phyloP scores from a whole-genome alignment of 2,797 vertebrate genomes.

The Tadarida brasiliensis region DNA sequence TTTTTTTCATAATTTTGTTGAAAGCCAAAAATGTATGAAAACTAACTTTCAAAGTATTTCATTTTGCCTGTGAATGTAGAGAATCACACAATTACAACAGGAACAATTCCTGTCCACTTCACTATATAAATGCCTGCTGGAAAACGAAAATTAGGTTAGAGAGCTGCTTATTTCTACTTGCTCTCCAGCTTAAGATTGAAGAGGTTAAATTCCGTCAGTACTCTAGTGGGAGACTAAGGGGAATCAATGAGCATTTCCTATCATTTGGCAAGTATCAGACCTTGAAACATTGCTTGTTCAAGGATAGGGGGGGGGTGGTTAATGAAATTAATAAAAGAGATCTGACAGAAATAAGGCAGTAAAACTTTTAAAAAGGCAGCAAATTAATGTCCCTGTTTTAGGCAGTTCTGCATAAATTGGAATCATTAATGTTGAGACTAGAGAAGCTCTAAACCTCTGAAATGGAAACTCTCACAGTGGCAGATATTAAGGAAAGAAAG shows the following conservation, averaged over 20 bases:
- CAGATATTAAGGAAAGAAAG: neutral
- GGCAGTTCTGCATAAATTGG: neutral
- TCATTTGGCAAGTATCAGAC: neutral
- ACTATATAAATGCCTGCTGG: neutral
- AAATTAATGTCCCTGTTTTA: neutral
- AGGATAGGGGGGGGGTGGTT: neutral
- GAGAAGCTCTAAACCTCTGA: neutral
- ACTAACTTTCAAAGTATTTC: neutral
- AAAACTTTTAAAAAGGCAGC: neutral
- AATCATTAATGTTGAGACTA: neutral
- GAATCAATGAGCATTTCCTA: neutral
- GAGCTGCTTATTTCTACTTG: neutral
- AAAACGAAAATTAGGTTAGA: neutral
- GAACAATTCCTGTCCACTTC: neutral
- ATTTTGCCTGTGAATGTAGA: neutral
- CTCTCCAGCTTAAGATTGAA: neutral
- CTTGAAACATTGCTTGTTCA: neutral
- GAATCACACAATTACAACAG: neutral
- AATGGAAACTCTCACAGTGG: neutral
- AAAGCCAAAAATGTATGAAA: neutral
- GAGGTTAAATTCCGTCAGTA: neutral
- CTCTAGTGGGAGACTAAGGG: neutral
- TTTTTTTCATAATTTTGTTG: neutral
- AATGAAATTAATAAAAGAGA: neutral
- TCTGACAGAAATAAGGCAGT: neutral